phyloP scores from a whole-genome alignment of 2,797 vertebrate genomes.

The Loris lydekkerianus region DNA sequence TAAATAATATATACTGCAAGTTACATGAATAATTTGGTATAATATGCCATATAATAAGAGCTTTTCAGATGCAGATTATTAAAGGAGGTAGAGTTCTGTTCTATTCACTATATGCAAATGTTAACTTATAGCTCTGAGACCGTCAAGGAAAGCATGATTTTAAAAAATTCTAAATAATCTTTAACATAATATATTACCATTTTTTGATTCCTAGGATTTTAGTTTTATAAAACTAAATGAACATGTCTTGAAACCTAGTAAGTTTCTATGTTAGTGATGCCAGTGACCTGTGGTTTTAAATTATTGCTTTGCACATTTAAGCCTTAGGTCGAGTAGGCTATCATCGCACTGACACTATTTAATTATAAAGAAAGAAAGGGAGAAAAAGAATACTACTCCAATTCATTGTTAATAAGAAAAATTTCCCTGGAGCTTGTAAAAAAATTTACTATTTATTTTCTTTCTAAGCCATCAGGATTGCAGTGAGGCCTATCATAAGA shows the following conservation, averaged over 20 bases:
- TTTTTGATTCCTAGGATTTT: not conserved
- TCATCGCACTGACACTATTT: not conserved
- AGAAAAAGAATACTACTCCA: not conserved
- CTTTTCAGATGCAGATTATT: constrained; percentile 18
- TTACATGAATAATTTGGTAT: constrained; percentile 5
- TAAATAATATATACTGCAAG: not conserved
- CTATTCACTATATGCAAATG: not conserved
- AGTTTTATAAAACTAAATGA: not conserved
- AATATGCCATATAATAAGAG: not conserved
- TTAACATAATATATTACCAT: not conserved
- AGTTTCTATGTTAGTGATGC: not conserved
- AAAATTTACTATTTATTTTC: not conserved
- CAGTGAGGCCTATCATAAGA: not conserved
- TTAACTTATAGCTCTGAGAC: not conserved
- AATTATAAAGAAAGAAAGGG: not conserved
- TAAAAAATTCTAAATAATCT: not conserved
- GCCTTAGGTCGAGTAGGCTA: not conserved
- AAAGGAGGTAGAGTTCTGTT: not conserved
- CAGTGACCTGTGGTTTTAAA: not conserved
- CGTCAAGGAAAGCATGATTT: not conserved
- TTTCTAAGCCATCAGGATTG: not conserved
- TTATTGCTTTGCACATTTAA: not conserved
- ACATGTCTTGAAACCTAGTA: not conserved
- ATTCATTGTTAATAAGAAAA: not conserved
- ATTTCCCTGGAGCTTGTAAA: not conserved